These are phyloP conservation scores for Loxodonta africana DNA, from an alignment of 2,113 vertebrate species.

Conservation along the genomic window DNA sequence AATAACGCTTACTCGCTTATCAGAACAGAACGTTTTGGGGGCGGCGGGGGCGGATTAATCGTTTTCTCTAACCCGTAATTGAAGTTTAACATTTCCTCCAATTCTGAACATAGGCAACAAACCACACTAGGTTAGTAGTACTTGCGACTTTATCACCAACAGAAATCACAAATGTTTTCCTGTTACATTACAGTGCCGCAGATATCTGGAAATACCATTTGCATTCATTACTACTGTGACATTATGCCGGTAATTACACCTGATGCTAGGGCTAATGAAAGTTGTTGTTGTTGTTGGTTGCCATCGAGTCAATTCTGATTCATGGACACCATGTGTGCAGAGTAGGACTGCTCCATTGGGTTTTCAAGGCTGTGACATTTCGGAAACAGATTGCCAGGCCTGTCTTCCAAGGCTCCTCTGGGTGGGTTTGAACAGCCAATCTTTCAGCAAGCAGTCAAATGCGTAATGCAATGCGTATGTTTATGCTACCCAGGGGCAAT, in stretches of 20 bases:
- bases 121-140: background rate
- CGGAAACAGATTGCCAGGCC: background rate
- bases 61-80: constrained; percentile 31
- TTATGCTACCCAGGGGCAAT: background rate
- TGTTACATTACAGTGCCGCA: background rate
- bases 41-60: background rate
- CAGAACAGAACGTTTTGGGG: background rate
- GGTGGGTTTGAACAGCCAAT: background rate
- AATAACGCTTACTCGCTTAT: background rate
- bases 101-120: background rate
- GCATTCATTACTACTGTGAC: constrained; percentile 37
- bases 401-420: background rate
- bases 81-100: background rate
- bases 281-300: background rate
- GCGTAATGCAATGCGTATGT: background rate
- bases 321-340: background rate
- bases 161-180: constrained; percentile 4
- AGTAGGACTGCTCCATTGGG: background rate
- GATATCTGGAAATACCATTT: background rate
- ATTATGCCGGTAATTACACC: background rate
- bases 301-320: background rate
- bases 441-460: background rate
- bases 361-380: background rate
- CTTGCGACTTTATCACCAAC: background rate
- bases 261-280: background rate